phyloP scores from a whole-genome alignment of 1,140 invertebrate species.

The Halesus radiatus region DNA sequence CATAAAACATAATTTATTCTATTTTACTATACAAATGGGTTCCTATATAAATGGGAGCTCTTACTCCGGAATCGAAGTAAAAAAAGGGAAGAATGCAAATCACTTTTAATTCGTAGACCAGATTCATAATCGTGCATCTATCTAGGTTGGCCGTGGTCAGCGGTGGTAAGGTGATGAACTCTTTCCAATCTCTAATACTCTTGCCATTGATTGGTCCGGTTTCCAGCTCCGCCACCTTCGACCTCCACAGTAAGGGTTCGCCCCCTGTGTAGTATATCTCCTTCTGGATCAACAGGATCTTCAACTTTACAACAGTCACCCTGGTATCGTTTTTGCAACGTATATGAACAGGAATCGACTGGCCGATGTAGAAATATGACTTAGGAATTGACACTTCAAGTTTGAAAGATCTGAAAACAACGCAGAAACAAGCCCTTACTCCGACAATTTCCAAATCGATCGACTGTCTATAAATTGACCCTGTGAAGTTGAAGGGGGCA shows the following conservation, averaged over 20 bases:
- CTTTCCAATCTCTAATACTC: neutral
- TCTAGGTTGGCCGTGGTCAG: constrained; percentile 7
- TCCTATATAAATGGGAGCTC: neutral
- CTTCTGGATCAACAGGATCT: neutral
- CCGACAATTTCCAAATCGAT: neutral
- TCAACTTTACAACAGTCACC: neutral
- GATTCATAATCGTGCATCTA: neutral
- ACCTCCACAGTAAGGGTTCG: neutral
- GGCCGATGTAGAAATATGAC: constrained; percentile 16
- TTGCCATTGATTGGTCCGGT: neutral
- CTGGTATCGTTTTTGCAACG: neutral
- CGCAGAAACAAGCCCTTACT: neutral
- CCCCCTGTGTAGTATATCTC: neutral
- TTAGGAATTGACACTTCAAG: constrained; percentile 7
- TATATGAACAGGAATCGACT: constrained; percentile 10
- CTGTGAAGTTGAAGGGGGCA: neutral
- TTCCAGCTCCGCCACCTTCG: neutral
- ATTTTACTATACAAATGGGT: neutral
- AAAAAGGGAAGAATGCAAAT: neutral
- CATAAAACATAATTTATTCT: no score
- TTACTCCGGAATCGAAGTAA: neutral
- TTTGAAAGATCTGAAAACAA: neutral
- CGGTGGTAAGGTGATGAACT: neutral
- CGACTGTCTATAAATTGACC: neutral
- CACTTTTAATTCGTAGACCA: constrained; percentile 16